Conservation (phyloP, 2,888 invertebrate species). For the Dione vanillae region DNA sequence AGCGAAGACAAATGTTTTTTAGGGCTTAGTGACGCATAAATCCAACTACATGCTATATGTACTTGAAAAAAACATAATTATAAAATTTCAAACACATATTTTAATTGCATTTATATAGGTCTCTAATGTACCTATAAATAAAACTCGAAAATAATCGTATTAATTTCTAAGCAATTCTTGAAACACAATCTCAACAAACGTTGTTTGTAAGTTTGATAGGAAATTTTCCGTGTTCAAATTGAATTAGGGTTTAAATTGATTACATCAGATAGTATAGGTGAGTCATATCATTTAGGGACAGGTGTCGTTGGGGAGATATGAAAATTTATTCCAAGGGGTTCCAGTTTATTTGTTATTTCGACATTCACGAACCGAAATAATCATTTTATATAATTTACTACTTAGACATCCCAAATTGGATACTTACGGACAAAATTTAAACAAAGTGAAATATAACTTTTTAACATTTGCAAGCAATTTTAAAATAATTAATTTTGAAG, state of each 20-base stretch:
- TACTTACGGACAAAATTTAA: no score
- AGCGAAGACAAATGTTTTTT: no score
- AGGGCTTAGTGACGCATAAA: no score
- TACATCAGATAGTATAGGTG: slow-evolving; percentile 53
- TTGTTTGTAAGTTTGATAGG: slow-evolving; percentile 21
- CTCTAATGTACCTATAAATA: background rate
- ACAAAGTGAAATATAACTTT: no score
- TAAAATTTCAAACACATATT: no score
- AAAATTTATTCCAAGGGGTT: slow-evolving; percentile 37
- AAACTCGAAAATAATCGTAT: background rate
- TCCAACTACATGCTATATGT: no score
- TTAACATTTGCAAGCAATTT: no score
- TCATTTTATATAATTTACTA: no score
- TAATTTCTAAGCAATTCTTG: background rate
- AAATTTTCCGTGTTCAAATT: slow-evolving; percentile 47
- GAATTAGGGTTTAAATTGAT: slow-evolving; percentile 54
- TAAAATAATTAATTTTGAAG: no score
- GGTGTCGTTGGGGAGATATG: slow-evolving; percentile 54
- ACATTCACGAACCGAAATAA: slow-evolving; percentile 12
- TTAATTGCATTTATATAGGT: no score
- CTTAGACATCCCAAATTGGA: no score
- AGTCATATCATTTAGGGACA: slow-evolving; percentile 56
- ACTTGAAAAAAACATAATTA: no score
- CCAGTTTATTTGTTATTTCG: slow-evolving; percentile 28
- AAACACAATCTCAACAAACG: background rate